Conservation (phyloP, 2,113 vertebrate genomes). For the Ictalurus punctatus region DNA sequence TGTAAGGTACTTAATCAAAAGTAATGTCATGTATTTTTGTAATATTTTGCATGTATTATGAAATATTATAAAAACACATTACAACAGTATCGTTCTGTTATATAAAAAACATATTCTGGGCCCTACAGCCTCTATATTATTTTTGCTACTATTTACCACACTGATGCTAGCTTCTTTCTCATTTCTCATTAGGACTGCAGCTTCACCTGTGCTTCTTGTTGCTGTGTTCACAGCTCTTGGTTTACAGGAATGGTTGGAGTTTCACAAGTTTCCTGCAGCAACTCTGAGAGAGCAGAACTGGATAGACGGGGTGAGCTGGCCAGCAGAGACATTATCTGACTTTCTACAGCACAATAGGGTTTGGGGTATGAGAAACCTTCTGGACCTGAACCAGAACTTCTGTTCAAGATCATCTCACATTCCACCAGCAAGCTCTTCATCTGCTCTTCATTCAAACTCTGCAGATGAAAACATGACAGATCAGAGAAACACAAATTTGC, state of each 20-base stretch:
- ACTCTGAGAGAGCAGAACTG: conserved; percentile 39
- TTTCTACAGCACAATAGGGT: conserved; percentile 5
- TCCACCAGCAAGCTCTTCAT: conserved; percentile 68
- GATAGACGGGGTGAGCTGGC: conserved; percentile 30
- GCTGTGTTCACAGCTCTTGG: neutral
- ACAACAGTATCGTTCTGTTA: neutral
- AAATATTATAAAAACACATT: neutral
- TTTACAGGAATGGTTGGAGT: neutral
- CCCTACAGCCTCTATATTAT: neutral
- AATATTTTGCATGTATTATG: neutral
- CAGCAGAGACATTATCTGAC: conserved; percentile 16
- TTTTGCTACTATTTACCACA: neutral
- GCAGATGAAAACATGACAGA: conserved; percentile 53
- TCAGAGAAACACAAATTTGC: conserved; percentile 14
- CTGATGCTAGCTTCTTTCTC: neutral
- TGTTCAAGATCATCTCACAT: conserved; percentile 60
- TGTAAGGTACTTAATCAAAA: neutral
- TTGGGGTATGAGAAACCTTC: conserved; percentile 12
- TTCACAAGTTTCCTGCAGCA: conserved; percentile 43
- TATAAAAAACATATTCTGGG: neutral
- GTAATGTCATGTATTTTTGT: neutral
- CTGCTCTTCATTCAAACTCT: conserved; percentile 63
- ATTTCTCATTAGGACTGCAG: neutral
- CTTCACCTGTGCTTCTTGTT: neutral
- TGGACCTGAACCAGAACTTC: conserved; percentile 35